Conservation (phyloP, 2,888 invertebrate genomes). For the Lissonota sp. region DNA sequence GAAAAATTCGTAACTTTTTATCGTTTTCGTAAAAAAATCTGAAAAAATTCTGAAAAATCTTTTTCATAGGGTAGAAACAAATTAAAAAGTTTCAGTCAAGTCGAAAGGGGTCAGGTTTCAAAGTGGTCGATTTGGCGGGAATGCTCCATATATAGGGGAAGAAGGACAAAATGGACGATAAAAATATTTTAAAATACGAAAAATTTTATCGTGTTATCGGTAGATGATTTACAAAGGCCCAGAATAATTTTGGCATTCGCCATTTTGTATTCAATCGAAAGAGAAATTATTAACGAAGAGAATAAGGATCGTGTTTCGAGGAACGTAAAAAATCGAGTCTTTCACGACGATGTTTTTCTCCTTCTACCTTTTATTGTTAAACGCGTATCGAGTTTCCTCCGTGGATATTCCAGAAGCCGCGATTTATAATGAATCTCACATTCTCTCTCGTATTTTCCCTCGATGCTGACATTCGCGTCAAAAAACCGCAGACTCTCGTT, state of each 20-base stretch:
- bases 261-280: no score
- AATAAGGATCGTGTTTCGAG: background rate
- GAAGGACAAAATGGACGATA: no score
- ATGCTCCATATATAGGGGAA: no score
- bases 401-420: conserved; percentile 9
- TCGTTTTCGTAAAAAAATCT: no score
- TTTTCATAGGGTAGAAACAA: no score
- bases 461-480: conserved; percentile 34
- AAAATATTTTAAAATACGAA: background rate
- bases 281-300: background rate
- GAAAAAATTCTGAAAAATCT: no score
- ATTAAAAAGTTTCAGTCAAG: no score
- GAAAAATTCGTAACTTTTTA: no score
- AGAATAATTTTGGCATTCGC: no score
- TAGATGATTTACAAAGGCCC: no score
- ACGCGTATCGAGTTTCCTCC: conserved; percentile 48
- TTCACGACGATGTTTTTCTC: conserved; percentile 31
- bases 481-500: conserved; percentile 62
- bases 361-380: conserved; percentile 37
- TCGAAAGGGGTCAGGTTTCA: no score
- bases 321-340: conserved; percentile 1
- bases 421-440: conserved; percentile 22
- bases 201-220: background rate
- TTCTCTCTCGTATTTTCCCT: background rate
- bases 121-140: no score